A percentile compares a stretch with the other conserved stretches of the same genome.
phyloP scores from a whole-genome alignment of 2,888 invertebrate genomes.

The Meghimatium bilineatum region DNA sequence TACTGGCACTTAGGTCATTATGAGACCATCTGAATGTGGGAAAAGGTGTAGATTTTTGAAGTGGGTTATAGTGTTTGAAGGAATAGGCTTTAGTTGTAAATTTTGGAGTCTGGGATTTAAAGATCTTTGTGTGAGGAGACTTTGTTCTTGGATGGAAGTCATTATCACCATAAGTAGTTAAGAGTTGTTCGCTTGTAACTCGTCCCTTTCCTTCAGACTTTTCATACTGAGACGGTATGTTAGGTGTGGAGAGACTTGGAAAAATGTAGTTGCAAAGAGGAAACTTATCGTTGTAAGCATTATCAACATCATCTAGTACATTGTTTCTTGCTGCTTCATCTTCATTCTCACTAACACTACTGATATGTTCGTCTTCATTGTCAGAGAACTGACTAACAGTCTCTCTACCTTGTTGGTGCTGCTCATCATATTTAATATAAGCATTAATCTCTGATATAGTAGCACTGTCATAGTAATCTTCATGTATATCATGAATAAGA shows the following conservation, averaged over 20 bases:
- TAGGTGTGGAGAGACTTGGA: not conserved
- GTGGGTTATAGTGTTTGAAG: constrained; percentile 10
- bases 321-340: constrained; percentile 3
- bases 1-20: constrained; percentile 5
- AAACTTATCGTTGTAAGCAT: not conserved
- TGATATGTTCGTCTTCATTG: constrained; percentile 39
- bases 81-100: constrained; percentile 47
- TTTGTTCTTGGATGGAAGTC: constrained; percentile 20
- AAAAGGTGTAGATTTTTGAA: not conserved
- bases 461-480: not conserved
- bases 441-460: not conserved
- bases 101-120: constrained; percentile 51
- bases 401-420: not conserved
- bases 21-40: not conserved
- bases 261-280: constrained; percentile 9
- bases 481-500: not conserved
- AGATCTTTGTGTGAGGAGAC: not conserved
- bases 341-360: constrained; percentile 45
- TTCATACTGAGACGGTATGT: constrained; percentile 4
- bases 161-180: constrained; percentile 20
- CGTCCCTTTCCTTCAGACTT: not conserved
- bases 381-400: not conserved
- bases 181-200: constrained; percentile 12
- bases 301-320: not conserved
- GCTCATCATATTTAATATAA: not conserved